Conservation (phyloP, 2,797 vertebrate genomes). For the Chiroxiphia lanceolata region DNA sequence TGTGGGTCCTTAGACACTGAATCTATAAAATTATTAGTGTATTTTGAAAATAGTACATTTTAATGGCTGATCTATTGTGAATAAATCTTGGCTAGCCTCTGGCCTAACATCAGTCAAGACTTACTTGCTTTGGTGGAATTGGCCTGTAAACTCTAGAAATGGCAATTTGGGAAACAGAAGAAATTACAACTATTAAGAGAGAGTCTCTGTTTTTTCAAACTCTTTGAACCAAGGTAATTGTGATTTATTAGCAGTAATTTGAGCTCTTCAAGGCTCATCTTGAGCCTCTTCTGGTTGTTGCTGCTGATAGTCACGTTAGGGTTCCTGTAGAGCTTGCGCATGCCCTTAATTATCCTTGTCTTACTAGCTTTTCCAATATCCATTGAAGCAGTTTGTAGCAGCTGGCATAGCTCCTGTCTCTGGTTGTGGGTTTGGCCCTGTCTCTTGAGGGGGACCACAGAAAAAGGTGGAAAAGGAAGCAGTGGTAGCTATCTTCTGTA, state of each 20-base stretch:
- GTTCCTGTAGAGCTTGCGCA: neutral
- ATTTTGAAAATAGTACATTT: conserved; percentile 9
- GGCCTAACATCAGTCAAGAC: neutral
- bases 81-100: neutral
- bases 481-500: neutral
- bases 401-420: neutral
- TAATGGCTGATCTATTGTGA: conserved; percentile 2
- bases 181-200: neutral
- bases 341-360: neutral
- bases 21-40: conserved; percentile 30
- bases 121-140: neutral
- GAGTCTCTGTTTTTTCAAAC: neutral
- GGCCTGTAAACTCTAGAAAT: neutral
- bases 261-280: neutral
- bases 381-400: neutral
- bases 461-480: neutral
- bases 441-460: neutral
- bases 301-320: neutral
- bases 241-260: neutral
- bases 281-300: neutral
- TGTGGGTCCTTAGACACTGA: neutral
- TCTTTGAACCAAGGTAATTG: neutral
- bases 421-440: neutral
- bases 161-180: neutral
- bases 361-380: neutral